Percentiles rank a stretch among this genome's conserved stretches.
phyloP scores from a whole-genome alignment of 2,113 vertebrate genomes.

The Apodemus speciosus region DNA sequence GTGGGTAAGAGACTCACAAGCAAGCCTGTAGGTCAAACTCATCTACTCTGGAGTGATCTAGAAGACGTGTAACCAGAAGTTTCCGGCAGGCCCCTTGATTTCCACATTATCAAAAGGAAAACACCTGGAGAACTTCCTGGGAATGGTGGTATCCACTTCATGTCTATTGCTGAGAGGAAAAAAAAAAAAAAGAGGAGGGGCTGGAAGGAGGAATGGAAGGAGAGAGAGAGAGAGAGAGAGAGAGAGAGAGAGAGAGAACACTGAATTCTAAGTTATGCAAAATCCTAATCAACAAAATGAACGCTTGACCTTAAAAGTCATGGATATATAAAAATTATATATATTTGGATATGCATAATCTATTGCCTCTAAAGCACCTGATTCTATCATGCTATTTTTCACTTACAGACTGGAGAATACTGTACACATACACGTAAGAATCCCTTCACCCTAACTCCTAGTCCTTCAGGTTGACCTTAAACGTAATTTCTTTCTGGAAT shows the following conservation, averaged over 20 bases:
- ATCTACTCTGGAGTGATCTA: neutral
- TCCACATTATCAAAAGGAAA: neutral
- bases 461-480: neutral
- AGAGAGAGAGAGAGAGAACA: neutral
- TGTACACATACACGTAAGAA: neutral
- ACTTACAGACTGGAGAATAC: neutral
- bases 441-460: neutral
- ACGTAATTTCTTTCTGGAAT: neutral
- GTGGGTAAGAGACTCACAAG: no score
- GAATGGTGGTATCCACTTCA: neutral
- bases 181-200: neutral
- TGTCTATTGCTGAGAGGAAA: neutral
- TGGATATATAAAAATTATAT: neutral
- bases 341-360: no score
- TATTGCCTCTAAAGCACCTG: neutral
- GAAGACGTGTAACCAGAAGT: neutral
- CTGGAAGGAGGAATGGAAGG: no score
- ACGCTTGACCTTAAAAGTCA: neutral
- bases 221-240: no score
- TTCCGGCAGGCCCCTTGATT: neutral
- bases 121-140: no score
- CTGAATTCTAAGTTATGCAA: neutral
- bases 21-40: neutral
- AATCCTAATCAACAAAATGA: neutral
- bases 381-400: neutral